A percentile compares a stretch with the other conserved stretches of the same genome.
phyloP scores from a whole-genome alignment of 1,140 invertebrate species.

The Ladona fulva region DNA sequence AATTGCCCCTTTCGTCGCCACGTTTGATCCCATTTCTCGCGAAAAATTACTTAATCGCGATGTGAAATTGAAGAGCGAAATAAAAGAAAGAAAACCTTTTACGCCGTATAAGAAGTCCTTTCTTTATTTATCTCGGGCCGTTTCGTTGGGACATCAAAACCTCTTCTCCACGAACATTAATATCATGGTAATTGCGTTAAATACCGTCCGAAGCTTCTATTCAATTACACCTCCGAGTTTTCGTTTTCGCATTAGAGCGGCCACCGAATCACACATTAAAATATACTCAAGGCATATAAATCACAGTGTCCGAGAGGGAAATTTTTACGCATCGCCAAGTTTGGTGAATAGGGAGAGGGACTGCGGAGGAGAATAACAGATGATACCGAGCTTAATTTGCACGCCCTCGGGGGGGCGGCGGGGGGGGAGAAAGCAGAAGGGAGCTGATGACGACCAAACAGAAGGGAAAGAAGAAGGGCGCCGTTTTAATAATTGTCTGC shows the following conservation, averaged over 20 bases:
- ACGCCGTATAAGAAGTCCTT: too few relatives aligned
- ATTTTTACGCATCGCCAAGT: constrained; percentile 14
- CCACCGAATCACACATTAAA: background rate
- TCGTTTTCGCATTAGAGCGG: background rate
- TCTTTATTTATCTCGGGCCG: too few relatives aligned
- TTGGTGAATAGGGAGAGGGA: background rate
- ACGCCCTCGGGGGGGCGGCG: background rate
- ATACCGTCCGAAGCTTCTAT: too few relatives aligned
- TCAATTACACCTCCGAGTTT: background rate
- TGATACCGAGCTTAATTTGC: background rate
- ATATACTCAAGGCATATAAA: background rate
- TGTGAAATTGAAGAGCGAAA: too few relatives aligned
- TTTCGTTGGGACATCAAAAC: too few relatives aligned
- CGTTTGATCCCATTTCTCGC: too few relatives aligned
- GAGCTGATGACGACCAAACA: background rate
- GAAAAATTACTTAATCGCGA: too few relatives aligned
- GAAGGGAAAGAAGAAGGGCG: background rate
- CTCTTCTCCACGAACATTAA: too few relatives aligned
- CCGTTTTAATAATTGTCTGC: too few relatives aligned
- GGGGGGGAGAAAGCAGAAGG: background rate
- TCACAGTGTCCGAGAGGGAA: background rate
- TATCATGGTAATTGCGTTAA: too few relatives aligned
- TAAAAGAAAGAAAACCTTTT: too few relatives aligned
- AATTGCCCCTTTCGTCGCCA: too few relatives aligned
- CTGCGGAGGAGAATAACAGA: background rate